Evolutionary conservation across 2,888 invertebrate species (phyloP), one percentile per base, ranked within the genome.

Genomic region (Habrosyne pyritoides): DNA sequence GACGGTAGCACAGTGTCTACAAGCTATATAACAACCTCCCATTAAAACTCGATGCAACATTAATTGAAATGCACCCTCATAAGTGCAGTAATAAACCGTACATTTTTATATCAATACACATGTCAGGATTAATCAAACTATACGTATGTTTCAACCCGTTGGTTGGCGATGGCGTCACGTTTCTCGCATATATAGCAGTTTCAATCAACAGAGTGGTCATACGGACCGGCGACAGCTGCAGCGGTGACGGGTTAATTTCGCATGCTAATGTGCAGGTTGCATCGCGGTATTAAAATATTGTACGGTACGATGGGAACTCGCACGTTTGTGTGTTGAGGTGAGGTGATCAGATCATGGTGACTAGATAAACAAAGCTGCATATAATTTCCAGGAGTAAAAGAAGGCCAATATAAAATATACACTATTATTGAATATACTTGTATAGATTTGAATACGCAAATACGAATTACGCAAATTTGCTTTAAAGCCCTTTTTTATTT

Each of bases 221-320:
- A 66, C 64, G 48, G 55, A 60, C 60, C 28, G 52, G 75, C 67
- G 72, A 66, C 81, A 79, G 77, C 73, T 77, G 75, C 59, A 42
- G 59, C 62, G 36, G 53, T 66, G 78, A 76, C 73, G 74, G 71
- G 73, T 79, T 83, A 73, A 83, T 84, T 80, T 78, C 71, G 73
- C 73, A 84, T 83, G 81, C 76, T 84, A 84, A 83, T 83, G 69
- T 67, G 71, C 70, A 66, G 53, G 57, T 62, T 57, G 53, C 59
- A 59, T 57, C 21, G 54, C 42, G 57, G 53, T 63, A 66, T 68
- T 73, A 66, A 64, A 68, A 73, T 70, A 67, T 67, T 60, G 56
- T 54, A 8, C 18, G 42, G 47, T 47, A 47, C 24, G 7, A 42
- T 4, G 7, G 18, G 8, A 8, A 42, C n/a, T 42, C 42, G 18